phyloP scores from a whole-genome alignment of 2,797 vertebrate species.

The Acanthurus lineatus region DNA sequence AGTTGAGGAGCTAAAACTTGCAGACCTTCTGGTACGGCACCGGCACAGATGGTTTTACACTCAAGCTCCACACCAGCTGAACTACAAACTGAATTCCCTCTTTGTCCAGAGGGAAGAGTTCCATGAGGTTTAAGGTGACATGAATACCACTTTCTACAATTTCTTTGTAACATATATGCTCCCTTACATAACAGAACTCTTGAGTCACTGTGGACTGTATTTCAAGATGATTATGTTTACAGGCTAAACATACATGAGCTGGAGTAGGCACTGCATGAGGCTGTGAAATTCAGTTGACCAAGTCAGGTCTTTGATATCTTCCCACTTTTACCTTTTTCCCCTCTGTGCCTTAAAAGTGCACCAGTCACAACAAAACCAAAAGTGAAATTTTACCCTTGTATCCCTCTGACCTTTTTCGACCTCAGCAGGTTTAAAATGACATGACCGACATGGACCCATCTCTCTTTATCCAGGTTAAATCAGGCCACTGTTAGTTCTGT shows the following conservation, averaged over 20 bases:
- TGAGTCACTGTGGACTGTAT: slow-evolving; percentile 29
- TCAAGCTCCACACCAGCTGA: not conserved
- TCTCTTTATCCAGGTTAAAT: slow-evolving; percentile 30
- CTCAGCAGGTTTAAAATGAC: slow-evolving; percentile 3
- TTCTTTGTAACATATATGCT: not conserved
- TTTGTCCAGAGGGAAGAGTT: not conserved
- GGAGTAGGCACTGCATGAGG: not conserved
- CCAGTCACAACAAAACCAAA: slow-evolving; percentile 12
- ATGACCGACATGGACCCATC: not conserved
- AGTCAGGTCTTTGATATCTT: slow-evolving; percentile 10
- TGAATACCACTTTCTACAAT: not conserved
- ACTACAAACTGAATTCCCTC: slow-evolving; percentile 1
- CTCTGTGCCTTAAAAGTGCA: slow-evolving; percentile 59
- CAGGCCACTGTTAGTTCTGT: slow-evolving; percentile 39
- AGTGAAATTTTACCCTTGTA: not conserved
- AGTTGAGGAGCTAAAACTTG: not conserved
- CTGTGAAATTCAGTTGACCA: slow-evolving; percentile 13
- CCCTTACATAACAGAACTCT: slow-evolving; percentile 50
- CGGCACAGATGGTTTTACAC: not conserved
- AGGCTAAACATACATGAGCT: slow-evolving; percentile 42
- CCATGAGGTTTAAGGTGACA: not conserved
- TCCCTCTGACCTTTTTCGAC: slow-evolving; percentile 18
- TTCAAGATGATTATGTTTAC: slow-evolving; percentile 47
- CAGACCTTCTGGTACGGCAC: not conserved
- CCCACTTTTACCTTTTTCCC: not conserved